Evolutionary conservation across 2,797 vertebrate species (phyloP).

Genomic region (Hafferia zeledoni): DNA sequence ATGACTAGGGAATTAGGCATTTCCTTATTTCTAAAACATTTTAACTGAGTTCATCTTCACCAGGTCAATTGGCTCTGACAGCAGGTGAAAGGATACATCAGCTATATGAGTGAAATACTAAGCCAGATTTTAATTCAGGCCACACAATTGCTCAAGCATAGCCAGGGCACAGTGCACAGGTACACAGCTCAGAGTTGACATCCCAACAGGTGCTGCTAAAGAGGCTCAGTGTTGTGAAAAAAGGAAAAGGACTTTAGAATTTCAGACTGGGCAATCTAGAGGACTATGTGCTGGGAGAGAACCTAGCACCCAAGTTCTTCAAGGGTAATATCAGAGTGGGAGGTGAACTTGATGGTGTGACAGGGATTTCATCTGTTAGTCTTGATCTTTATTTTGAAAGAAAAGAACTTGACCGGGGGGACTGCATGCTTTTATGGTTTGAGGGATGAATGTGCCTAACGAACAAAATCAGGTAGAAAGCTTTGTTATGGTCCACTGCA

Average conservation of each 20-base stretch:
- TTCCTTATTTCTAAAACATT: slow-evolving; percentile 8
- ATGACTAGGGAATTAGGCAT: slow-evolving; percentile 21
- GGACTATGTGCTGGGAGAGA: neutral
- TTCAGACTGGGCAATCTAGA: neutral
- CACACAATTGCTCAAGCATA: neutral
- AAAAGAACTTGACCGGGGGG: neutral
- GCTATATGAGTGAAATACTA: neutral
- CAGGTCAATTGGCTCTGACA: neutral
- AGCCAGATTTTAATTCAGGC: neutral
- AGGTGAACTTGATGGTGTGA: neutral
- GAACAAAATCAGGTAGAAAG: neutral
- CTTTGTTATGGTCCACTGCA: neutral
- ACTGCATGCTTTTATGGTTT: neutral
- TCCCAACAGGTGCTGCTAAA: neutral
- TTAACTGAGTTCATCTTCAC: neutral
- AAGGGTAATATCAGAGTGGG: neutral
- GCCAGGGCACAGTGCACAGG: neutral
- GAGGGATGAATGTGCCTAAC: neutral
- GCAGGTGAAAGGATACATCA: neutral
- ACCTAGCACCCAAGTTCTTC: neutral
- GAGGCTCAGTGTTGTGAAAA: neutral
- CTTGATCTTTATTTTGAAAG: neutral
- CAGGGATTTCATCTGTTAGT: neutral
- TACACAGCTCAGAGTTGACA: rapidly evolving
- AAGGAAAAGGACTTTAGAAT: neutral